Evolutionary conservation across 2,888 invertebrate genomes (phyloP).

Genomic region (Apotomis capreana): DNA sequence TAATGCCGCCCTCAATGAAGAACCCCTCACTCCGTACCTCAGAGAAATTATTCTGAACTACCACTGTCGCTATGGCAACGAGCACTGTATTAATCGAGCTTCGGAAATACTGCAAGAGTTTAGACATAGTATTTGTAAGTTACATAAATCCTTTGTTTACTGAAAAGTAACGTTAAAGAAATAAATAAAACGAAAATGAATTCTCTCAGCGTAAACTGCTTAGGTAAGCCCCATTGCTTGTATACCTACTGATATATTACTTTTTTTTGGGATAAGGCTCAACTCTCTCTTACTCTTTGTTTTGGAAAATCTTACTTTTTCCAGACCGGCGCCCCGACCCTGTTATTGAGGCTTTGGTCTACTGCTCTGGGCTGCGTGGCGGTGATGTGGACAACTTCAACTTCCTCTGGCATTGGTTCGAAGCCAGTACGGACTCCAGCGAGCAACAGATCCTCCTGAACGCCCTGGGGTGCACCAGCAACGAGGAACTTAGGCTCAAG

Average conservation of each 20-base stretch:
- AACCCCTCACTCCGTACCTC: constrained; percentile 71
- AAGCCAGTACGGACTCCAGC: constrained; percentile 80
- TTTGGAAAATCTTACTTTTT: not conserved
- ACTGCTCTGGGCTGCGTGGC: constrained; percentile 88
- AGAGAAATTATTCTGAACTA: constrained; percentile 69
- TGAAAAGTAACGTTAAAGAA: too few species aligned
- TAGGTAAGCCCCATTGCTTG: too few species aligned
- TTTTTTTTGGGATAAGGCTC: too few species aligned
- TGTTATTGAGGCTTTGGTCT: constrained; percentile 87
- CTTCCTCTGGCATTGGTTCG: constrained; percentile 83
- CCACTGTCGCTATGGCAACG: constrained; percentile 70
- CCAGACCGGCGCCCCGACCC: constrained; percentile 61
- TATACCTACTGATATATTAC: too few species aligned
- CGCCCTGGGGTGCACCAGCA: constrained; percentile 86
- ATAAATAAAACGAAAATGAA: too few species aligned
- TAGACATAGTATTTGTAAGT: constrained; percentile 72
- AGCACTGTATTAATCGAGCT: constrained; percentile 61
- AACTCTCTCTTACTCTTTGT: too few species aligned
- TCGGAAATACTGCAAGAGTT: constrained; percentile 60
- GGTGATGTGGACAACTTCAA: constrained; percentile 86
- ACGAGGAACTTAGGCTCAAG: constrained; percentile 78
- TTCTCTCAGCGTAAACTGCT: too few species aligned
- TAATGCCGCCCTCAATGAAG: constrained; percentile 53
- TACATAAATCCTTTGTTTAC: not conserved
- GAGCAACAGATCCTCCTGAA: constrained; percentile 83